Evolutionary conservation across 2,113 vertebrate species (phyloP), one percentile per base, ranked within the genome.

Genomic region (Thomomys bottae): DNA sequence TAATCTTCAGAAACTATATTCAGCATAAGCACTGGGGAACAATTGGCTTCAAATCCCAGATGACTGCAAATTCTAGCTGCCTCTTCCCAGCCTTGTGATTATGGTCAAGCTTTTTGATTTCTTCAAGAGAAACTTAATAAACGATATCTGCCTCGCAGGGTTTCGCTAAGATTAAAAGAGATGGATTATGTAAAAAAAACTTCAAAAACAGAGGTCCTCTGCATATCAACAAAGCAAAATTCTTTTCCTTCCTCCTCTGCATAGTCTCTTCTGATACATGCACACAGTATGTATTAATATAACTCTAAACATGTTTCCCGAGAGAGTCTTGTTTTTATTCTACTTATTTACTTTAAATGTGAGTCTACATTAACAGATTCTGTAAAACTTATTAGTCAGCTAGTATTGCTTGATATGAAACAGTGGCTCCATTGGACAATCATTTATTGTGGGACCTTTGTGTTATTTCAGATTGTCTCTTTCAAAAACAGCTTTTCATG

Each of bases 381-480:
- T 49, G 71, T 14, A 78, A 2, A 40, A 34, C 18, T 36, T 81
- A 92, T 59, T 72, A 72, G 63, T 40, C 67, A 64, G 32, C 24
- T 80, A 80, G 20, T 32, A 76, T 88, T 66, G 14, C n/a, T n/a
- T 21, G 32, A 4, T 77, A 88, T 83, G 82, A 86, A 78, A 72
- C 26, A 54, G 20, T 3, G 20, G 21, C 45, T 92, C 83, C 72
- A 59, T 57, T 64, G 40, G n/a, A 84, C 20, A 64, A 85, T 82
- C 0, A 0, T 8, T 94, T 89, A 88, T 45, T 89, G 24, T 86
- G 72, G 64, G 20, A 76, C n/a, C 77, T 91, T 68, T 88, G 70
- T 81, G 57, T 86, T 88, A 67, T 81, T 90, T 89, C 64, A 82
- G 49, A 94, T 89, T 92, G 87, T 54, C 49, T n/a, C n/a, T n/a